Base-by-base conservation (phyloP, 1,140 invertebrate genomes). In the Magallana ariakensis region DNA sequence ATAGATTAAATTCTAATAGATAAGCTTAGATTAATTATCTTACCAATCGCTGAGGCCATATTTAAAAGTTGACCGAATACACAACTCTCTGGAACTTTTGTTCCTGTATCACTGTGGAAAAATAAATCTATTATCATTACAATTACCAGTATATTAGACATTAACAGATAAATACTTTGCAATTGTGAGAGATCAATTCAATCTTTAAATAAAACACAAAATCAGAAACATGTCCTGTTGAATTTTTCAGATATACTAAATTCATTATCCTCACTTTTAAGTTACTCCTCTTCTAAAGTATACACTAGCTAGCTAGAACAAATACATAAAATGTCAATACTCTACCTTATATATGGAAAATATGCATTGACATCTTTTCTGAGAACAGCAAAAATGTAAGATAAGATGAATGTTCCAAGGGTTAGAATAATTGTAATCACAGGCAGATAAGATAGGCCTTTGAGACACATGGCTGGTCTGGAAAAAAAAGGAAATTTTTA, bases 31-130 rank as follows among this genome's bases (percentile, higher is more conserved):
- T 62, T n/a, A 5, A n/a, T 15, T 62, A 19, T 62, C 22, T 33
- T 75, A 75, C 66, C 22, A 13, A 75, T 26, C 10, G 66, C 66
- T 1, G 66, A 75, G 22, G 66, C 19, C 33, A 75, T 75, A 75
- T 75, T 75, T 33, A 75, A 33, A 26, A 95, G 92, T 89, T 95
- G 93, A 10, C 93, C 92, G 92, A 95, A 95, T 54, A 95, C 91
- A 89, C 95, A 95, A 84, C 94, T 95, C 88, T 95, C 95, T 54
- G 95, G 95, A 15, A 92, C 86, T 56, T 93, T 90, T 19, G 95
- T 93, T 6, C 95, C 95, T n/a, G 94, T 94, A 70, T 95, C 94
- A 90, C 95, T 94, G 89, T 46, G 33, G 33, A 46, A 46, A n/a
- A 46, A 46, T 46, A 46, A 46, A 46, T 46, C 5, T n/a, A n/a